A percentile compares a stretch with the other conserved stretches of the same genome.
Evolutionary conservation across 2,113 vertebrate genomes (phyloP).

Genomic region (Eolophus roseicapilla): DNA sequence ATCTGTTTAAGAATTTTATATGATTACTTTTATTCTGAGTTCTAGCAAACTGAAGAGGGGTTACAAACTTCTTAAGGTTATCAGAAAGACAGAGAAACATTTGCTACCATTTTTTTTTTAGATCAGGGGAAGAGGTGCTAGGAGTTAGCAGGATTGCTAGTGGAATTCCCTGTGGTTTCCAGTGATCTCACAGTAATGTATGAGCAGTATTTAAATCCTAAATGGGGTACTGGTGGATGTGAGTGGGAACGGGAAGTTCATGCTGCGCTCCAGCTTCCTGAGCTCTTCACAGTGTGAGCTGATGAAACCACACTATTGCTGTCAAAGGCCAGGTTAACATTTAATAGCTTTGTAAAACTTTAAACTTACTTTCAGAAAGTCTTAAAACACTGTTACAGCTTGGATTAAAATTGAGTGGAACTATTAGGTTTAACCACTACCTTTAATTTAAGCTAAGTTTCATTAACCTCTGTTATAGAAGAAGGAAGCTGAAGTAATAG

Average conservation of each 20-base stretch:
- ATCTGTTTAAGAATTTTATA: background rate
- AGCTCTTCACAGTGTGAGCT: background rate
- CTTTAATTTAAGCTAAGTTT: conserved; percentile 21
- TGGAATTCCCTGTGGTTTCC: background rate
- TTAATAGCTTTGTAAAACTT: conserved; percentile 64
- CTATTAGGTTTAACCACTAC: conserved; percentile 10
- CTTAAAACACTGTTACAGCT: conserved; percentile 40
- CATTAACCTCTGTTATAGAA: conserved; percentile 10
- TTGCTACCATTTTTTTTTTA: background rate
- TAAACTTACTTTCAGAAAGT: conserved; percentile 54
- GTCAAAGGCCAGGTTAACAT: conserved; percentile 61
- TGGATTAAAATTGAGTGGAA: conserved; percentile 47
- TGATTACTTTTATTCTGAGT: background rate
- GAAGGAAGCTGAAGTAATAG: background rate
- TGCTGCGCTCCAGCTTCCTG: background rate
- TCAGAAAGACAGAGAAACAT: background rate
- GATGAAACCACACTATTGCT: conserved; percentile 38
- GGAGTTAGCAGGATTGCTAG: background rate
- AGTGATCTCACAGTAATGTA: background rate
- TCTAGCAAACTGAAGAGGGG: background rate
- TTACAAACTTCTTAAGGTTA: background rate
- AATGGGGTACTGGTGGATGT: background rate
- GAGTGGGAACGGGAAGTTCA: background rate
- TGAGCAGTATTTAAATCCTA: background rate
- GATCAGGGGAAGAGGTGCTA: background rate